These are phyloP conservation scores for Apteryx mantelli DNA, from an alignment of 2,113 vertebrate species.

Conservation along the genomic window DNA sequence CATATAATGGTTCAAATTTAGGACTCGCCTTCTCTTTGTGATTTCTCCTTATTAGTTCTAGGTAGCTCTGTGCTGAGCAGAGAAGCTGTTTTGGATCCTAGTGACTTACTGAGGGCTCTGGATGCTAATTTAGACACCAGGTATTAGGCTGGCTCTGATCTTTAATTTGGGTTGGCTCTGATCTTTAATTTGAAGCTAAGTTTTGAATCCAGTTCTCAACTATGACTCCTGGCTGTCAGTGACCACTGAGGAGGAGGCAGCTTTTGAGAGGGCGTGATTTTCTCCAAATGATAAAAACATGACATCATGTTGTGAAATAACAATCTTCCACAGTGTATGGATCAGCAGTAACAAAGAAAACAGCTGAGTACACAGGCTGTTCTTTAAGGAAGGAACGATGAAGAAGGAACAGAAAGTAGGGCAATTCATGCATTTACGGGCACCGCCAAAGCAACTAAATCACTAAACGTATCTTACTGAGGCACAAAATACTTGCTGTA, in stretches of 20 bases:
- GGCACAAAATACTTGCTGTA: constrained; percentile 42
- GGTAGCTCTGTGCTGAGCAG: not conserved
- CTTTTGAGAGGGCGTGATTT: not conserved
- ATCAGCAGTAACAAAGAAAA: not conserved
- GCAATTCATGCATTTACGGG: not conserved
- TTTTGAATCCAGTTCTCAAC: not conserved
- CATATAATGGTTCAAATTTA: not conserved
- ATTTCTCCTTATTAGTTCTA: not conserved
- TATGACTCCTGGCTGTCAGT: not conserved
- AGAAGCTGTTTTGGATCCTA: accelerated
- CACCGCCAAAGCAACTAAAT: not conserved
- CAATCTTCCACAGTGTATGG: not conserved
- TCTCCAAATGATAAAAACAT: not conserved
- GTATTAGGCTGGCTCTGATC: not conserved
- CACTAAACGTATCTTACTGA: not conserved
- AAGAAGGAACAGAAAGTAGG: not conserved
- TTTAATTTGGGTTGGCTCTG: not conserved
- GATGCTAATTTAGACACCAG: not conserved
- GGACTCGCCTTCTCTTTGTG: not conserved
- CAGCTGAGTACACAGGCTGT: not conserved
- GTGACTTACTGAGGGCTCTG: not conserved
- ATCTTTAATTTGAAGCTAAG: not conserved
- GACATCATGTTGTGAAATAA: not conserved
- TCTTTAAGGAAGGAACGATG: not conserved
- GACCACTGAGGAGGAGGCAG: not conserved